Percentiles rank a stretch among this genome's conserved stretches.
These are phyloP conservation scores for Cephalopachus bancanus DNA, from an alignment of 2,797 vertebrate species.

Conservation along the genomic window DNA sequence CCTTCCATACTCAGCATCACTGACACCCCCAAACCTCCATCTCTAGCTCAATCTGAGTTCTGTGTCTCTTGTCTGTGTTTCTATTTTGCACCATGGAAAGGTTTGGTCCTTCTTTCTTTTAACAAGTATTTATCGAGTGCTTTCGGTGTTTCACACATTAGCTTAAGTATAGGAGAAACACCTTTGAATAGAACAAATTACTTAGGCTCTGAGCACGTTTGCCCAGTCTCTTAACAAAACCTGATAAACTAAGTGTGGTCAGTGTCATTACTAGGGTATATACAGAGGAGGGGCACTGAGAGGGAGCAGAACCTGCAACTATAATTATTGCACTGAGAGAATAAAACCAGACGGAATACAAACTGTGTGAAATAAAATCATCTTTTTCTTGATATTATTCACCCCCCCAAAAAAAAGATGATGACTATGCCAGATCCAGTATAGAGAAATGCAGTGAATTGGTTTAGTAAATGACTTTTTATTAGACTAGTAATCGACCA, in stretches of 20 bases:
- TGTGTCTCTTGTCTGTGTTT: neutral
- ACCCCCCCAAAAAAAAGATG: neutral
- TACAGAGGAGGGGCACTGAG: neutral
- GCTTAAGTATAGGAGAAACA: constrained; percentile 21
- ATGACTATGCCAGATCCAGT: neutral
- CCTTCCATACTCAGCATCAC: neutral
- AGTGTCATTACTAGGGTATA: too few species aligned
- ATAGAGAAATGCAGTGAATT: neutral
- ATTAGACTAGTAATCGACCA: neutral
- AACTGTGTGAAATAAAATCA: neutral
- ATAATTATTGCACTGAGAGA: neutral
- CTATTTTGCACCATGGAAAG: neutral
- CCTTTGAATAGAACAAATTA: neutral
- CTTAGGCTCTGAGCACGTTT: neutral
- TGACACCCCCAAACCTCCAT: too few species aligned
- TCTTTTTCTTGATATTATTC: neutral
- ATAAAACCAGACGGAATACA: neutral
- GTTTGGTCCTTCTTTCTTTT: neutral
- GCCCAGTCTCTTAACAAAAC: neutral
- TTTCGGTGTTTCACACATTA: neutral
- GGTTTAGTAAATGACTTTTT: neutral
- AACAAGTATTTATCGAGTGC: neutral
- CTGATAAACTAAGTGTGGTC: neutral
- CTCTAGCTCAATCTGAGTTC: neutral
- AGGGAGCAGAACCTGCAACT: neutral